Evolutionary conservation across 2,888 invertebrate species (phyloP), one percentile per base, ranked within the genome.

Genomic region (Cenopis cana): DNA sequence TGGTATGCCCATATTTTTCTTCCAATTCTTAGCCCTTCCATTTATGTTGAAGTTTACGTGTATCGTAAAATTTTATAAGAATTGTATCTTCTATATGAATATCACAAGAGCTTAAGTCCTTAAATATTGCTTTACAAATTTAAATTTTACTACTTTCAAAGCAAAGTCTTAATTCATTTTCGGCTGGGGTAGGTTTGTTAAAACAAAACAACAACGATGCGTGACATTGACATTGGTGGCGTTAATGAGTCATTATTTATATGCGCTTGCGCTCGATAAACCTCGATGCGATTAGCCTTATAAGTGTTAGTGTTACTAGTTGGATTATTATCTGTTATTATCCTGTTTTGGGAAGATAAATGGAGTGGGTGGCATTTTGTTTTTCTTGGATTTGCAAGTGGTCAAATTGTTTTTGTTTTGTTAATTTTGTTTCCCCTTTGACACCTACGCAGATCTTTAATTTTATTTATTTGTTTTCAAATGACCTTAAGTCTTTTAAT

Each of bases 181-280:
- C 46, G n/a, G n/a, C 46, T 46, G 12, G n/a, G 46, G 46, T 46
- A 6, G 8, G 46, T 38, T 14, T 6, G 46, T 38, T 18, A 57
- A 36, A 57, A 59, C 59, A 46, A 56, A 55, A 72, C 60, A 66
- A 67, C 49, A 33, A 33, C 55, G 54, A 71, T 73, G 74, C 78
- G 78, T 77, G 82, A 81, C 88, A 85, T 85, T 88, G 89, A 88
- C 88, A 86, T 86, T 88, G 88, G 81, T 79, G 79, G 76, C 74
- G 75, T 79, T 85, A 85, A 82, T 86, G 83, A 85, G 75, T 83
- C 81, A 82, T 79, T 79, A 78, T 79, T 77, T 75, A 74, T 74
- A 77, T 78, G 76, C 77, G 76, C 74, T 55, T 69, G 76, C 74
- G 77, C 73, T n/a, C 55, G 56, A 62, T 57, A 46, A 67, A 65